A percentile compares a stretch with the other conserved stretches of the same genome.
These are phyloP conservation scores for Phymorhynchus buccinoides DNA, from an alignment of 1,140 invertebrate genomes.

Conservation along the genomic window DNA sequence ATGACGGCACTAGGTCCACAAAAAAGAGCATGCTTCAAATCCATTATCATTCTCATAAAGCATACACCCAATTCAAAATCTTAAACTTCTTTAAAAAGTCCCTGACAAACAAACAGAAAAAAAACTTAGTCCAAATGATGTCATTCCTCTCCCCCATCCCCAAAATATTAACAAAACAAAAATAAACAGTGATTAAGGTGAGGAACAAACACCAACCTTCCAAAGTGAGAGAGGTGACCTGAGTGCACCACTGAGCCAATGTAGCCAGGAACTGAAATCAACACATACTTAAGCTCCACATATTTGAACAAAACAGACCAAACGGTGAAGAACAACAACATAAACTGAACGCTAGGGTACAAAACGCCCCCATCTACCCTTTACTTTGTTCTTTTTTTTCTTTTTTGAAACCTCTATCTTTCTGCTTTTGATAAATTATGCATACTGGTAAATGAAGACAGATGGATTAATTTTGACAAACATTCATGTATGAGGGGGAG, in stretches of 20 bases:
- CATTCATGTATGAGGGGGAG: neutral
- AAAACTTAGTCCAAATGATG: neutral
- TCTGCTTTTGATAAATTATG: too few species aligned
- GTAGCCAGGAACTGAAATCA: slow-evolving; percentile 54
- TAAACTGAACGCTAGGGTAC: neutral
- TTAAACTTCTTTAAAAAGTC: too few species aligned
- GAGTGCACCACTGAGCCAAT: slow-evolving; percentile 59
- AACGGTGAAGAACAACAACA: neutral
- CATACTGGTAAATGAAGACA: too few species aligned
- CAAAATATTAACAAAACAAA: neutral
- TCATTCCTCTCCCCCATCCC: neutral
- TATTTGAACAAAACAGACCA: neutral
- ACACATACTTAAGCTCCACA: neutral
- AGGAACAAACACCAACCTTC: slow-evolving; percentile 50
- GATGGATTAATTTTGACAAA: neutral
- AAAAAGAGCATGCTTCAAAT: too few species aligned
- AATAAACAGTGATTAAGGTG: neutral
- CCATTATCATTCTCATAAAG: too few species aligned
- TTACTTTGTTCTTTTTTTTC: too few species aligned
- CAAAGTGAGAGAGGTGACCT: slow-evolving; percentile 53
- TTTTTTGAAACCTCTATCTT: too few species aligned
- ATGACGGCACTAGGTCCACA: too few species aligned
- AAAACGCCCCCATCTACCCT: neutral
- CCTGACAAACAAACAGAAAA: neutral
- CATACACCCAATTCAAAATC: too few species aligned